These are phyloP conservation scores for Triops cancriformis DNA, from an alignment of 1,140 invertebrate genomes.

Conservation along the genomic window DNA sequence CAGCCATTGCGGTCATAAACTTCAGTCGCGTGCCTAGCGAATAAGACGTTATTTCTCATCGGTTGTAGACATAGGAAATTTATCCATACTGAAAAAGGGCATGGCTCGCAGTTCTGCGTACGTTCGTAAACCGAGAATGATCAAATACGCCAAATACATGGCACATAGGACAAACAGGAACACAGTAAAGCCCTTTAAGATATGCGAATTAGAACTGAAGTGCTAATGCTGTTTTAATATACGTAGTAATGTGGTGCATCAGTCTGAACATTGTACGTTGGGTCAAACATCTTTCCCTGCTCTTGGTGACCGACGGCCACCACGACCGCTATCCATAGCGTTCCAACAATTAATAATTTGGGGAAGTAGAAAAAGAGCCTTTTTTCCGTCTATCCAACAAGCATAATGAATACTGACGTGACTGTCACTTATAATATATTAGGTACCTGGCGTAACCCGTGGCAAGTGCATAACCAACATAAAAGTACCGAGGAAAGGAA, in stretches of 20 bases:
- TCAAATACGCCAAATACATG: conserved; percentile 75
- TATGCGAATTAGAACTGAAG: conserved; percentile 17
- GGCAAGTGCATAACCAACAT: conserved; percentile 92
- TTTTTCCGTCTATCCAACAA: conserved; percentile 66
- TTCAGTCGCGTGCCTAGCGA: conserved; percentile 78
- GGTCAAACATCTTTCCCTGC: conserved; percentile 78
- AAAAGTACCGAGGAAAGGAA: conserved; percentile 79
- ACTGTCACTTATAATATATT: background rate
- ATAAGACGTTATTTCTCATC: conserved; percentile 27
- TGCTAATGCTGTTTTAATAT: conserved; percentile 29
- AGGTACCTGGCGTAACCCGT: conserved; percentile 74
- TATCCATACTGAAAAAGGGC: conserved; percentile 81
- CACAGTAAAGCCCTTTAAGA: conserved; percentile 66
- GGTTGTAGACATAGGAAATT: background rate
- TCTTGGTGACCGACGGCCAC: conserved; percentile 81
- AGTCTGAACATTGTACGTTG: conserved; percentile 82
- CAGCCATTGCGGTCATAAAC: conserved; percentile 77
- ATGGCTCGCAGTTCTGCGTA: conserved; percentile 90
- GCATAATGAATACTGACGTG: background rate
- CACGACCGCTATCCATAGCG: conserved; percentile 77
- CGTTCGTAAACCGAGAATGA: conserved; percentile 73
- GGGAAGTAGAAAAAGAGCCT: conserved; percentile 82
- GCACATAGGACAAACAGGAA: conserved; percentile 79
- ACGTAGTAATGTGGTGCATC: conserved; percentile 84
- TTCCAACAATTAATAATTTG: conserved; percentile 77